phyloP scores from a whole-genome alignment of 1,140 invertebrate genomes.

The Muscidifurax raptorellus region DNA sequence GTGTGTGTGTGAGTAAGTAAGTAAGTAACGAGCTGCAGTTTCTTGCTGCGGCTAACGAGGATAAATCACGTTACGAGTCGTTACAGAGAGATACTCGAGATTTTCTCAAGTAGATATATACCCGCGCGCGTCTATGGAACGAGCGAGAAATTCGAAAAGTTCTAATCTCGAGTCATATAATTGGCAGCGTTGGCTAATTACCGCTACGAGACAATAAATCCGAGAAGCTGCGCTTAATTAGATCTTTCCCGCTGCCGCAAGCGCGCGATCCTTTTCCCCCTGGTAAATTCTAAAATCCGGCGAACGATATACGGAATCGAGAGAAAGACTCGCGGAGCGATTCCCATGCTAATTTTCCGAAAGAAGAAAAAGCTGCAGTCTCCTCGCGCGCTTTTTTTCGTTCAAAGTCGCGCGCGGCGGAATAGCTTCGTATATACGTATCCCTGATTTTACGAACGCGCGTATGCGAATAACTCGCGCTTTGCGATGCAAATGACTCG shows the following conservation, averaged over 20 bases:
- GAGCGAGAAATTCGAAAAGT: not conserved
- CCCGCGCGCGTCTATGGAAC: not conserved
- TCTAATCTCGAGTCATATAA: slow-evolving; percentile 1
- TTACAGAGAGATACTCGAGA: not conserved
- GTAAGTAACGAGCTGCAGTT: not conserved
- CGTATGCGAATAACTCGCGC: not conserved
- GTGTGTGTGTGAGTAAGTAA: too few species aligned
- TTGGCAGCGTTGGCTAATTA: not conserved
- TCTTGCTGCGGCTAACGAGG: not conserved
- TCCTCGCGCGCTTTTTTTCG: not conserved
- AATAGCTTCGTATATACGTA: not conserved
- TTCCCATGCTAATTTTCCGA: not conserved
- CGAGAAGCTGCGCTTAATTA: not conserved
- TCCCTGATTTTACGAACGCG: not conserved
- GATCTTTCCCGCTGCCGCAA: not conserved
- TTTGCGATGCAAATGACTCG: not conserved
- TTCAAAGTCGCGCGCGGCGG: not conserved
- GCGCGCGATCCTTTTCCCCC: not conserved
- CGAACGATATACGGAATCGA: too few species aligned
- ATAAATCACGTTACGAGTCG: slow-evolving; percentile 12
- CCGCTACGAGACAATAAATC: not conserved
- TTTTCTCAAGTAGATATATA: not conserved
- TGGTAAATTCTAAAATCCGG: not conserved
- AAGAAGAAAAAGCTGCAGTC: not conserved
- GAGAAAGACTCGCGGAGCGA: not conserved